Evolutionary conservation across 2,797 vertebrate species (phyloP).

Genomic region (Tinamus major): DNA sequence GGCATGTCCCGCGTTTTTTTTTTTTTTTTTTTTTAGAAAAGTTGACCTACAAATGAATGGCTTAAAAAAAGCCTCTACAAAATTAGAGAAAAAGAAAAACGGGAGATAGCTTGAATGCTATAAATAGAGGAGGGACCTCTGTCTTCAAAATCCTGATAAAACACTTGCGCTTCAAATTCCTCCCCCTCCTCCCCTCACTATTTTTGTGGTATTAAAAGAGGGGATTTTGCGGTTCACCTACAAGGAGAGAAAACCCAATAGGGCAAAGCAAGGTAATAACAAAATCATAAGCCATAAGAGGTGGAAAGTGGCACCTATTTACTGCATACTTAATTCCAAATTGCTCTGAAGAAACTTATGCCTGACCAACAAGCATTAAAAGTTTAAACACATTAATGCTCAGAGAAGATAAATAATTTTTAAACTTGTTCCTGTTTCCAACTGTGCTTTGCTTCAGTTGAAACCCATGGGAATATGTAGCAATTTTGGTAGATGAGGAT

Average conservation of each 20-base stretch:
- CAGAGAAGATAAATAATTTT: not conserved
- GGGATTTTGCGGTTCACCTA: not conserved
- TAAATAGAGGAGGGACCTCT: not conserved
- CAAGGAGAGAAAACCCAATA: not conserved
- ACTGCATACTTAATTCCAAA: not conserved
- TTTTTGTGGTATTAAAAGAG: not conserved
- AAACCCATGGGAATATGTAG: not conserved
- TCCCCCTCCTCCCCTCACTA: not conserved
- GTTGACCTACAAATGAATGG: constrained; percentile 15
- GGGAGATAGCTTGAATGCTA: not conserved
- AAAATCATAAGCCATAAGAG: not conserved
- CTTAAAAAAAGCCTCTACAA: not conserved
- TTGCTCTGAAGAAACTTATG: not conserved
- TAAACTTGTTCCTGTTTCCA: not conserved
- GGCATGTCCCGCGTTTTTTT: not conserved
- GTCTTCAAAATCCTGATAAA: not conserved
- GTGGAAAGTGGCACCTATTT: not conserved
- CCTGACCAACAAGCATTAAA: not conserved
- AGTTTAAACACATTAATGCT: not conserved
- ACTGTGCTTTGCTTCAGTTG: not conserved
- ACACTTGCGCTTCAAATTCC: not conserved
- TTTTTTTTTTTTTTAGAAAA: not conserved
- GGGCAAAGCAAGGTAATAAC: not conserved
- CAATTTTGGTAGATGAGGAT: not conserved
- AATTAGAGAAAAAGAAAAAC: not conserved